phyloP scores from a whole-genome alignment of 2,797 vertebrate genomes.

The Sebastes oblongus region DNA sequence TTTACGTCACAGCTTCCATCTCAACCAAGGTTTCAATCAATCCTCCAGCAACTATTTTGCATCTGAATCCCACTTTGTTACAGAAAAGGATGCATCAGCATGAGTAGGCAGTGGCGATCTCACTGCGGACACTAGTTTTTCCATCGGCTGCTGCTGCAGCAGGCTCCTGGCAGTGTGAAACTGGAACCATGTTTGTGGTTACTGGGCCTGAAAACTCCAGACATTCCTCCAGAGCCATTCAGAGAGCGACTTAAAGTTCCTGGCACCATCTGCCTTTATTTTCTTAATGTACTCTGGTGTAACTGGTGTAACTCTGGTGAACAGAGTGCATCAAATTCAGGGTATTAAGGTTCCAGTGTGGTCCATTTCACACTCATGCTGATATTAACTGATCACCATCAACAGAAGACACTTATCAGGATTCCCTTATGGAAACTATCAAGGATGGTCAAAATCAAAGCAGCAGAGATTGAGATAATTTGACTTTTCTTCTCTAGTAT shows the following conservation, averaged over 20 bases:
- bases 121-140: conserved; percentile 1
- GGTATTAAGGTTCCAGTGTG: conserved; percentile 12
- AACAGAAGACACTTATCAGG: neutral
- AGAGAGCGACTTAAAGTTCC: conserved; percentile 37
- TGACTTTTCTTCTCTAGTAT: neutral
- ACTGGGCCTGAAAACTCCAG: conserved; percentile 45
- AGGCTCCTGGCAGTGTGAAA: conserved; percentile 22
- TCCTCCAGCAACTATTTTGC: neutral
- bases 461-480: neutral
- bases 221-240: conserved; percentile 60
- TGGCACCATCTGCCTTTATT: conserved; percentile 40
- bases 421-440: neutral
- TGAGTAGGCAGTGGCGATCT: neutral
- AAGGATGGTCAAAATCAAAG: neutral
- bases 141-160: conserved; percentile 5
- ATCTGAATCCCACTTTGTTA: conserved; percentile 19
- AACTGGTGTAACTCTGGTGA: neutral
- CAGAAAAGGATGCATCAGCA: neutral
- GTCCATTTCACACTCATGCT: conserved; percentile 2
- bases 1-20: conserved; percentile 20
- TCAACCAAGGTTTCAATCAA: conserved; percentile 1
- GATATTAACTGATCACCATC: neutral
- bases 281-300: neutral
- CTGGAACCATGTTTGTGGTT: conserved; percentile 50
- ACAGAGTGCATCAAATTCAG: neutral